phyloP scores from a whole-genome alignment of 1,140 invertebrate species.

The Lepidurus couesii region DNA sequence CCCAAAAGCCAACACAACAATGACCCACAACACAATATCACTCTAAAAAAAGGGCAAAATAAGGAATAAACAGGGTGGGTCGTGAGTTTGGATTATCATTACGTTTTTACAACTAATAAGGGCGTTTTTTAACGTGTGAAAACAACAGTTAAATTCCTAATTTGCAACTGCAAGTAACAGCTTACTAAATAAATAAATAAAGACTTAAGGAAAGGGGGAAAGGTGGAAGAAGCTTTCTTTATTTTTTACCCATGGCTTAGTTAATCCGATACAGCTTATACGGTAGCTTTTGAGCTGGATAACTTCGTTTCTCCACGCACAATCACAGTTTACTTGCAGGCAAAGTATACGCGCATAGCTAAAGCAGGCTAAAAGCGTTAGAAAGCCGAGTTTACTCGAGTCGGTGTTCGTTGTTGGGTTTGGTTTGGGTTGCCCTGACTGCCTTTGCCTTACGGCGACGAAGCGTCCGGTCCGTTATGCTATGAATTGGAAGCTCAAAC shows the following conservation, averaged over 20 bases:
- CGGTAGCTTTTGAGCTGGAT: not conserved
- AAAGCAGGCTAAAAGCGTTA: not conserved
- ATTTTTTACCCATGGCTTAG: slow-evolving; percentile 2
- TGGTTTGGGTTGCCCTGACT: slow-evolving; percentile 12
- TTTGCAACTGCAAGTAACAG: too few relatives aligned
- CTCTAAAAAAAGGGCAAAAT: not conserved
- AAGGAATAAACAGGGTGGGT: not conserved
- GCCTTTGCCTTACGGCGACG: slow-evolving; percentile 12
- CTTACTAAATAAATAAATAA: too few relatives aligned
- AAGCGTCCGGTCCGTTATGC: not conserved
- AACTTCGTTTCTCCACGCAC: slow-evolving; percentile 13
- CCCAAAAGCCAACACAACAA: not conserved
- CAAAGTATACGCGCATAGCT: slow-evolving; percentile 18
- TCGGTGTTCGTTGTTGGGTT: not conserved
- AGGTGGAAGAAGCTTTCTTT: too few relatives aligned
- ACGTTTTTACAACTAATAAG: too few relatives aligned
- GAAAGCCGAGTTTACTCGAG: not conserved
- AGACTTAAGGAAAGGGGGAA: too few relatives aligned
- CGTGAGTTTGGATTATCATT: not conserved
- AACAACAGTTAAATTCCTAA: too few relatives aligned
- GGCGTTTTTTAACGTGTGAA: too few relatives aligned
- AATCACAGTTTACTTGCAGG: slow-evolving; percentile 2
- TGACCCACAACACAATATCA: not conserved
- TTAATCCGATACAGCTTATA: not conserved
- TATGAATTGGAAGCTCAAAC: not conserved